These are phyloP conservation scores for Sinelater perroti DNA, from an alignment of 2,888 invertebrate genomes.

Conservation along the genomic window DNA sequence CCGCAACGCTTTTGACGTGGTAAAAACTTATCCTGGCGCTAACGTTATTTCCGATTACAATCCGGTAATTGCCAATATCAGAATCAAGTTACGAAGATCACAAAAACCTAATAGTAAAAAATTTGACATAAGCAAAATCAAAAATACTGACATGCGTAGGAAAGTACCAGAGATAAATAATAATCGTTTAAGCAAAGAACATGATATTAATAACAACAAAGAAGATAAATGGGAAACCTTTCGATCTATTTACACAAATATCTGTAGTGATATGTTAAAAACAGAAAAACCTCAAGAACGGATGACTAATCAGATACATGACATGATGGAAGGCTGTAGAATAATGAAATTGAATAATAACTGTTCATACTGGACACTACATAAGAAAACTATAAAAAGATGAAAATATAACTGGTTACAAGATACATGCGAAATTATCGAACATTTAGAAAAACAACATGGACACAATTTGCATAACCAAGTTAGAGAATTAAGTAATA, in stretches of 20 bases:
- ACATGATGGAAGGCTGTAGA: neutral
- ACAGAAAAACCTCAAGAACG: neutral
- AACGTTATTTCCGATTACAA: constrained; percentile 29
- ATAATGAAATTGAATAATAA: neutral
- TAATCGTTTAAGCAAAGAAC: neutral
- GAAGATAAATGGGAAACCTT: neutral
- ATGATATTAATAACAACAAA: neutral
- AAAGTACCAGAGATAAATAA: neutral
- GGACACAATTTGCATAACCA: too few relatives aligned
- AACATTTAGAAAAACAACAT: neutral
- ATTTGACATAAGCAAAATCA: neutral
- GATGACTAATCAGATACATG: neutral
- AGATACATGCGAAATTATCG: constrained; percentile 1
- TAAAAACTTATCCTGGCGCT: constrained; percentile 33
- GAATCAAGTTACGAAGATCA: constrained; percentile 18
- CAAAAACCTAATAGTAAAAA: neutral
- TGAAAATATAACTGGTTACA: constrained; percentile 10
- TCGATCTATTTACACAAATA: neutral
- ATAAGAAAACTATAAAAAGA: constrained; percentile 8
- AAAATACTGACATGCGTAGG: neutral
- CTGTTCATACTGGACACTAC: neutral
- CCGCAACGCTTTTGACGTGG: constrained; percentile 16
- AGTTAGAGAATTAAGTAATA: too few relatives aligned
- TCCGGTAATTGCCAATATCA: constrained; percentile 17
- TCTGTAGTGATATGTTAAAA: neutral